phyloP scores from a whole-genome alignment of 2,113 vertebrate genomes.

The Canis aureus region DNA sequence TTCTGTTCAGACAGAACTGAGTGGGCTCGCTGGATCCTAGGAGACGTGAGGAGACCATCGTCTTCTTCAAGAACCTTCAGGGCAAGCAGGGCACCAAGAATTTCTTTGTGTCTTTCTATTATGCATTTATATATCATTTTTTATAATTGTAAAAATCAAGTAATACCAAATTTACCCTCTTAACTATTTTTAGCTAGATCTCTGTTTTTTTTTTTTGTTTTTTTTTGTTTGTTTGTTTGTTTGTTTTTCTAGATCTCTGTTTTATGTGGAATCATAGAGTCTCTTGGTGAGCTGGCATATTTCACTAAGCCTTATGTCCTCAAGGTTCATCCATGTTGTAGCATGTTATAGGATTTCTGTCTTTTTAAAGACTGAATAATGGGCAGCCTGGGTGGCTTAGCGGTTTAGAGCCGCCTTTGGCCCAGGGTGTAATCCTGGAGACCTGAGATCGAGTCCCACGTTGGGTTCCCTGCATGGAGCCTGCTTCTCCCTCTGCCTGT shows the following conservation, averaged over 20 bases:
- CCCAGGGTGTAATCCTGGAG: too few relatives aligned
- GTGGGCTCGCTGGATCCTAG: not conserved
- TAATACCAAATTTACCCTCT: not conserved
- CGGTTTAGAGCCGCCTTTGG: not conserved
- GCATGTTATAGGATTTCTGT: too few relatives aligned
- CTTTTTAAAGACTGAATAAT: too few relatives aligned
- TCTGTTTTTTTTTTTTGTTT: too few relatives aligned
- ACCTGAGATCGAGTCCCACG: too few relatives aligned
- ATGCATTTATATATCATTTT: not conserved
- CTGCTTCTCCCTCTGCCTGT: too few relatives aligned
- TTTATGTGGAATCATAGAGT: not conserved
- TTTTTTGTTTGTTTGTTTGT: too few relatives aligned
- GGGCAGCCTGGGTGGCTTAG: not conserved
- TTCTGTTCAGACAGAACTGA: not conserved
- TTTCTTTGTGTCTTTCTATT: not conserved
- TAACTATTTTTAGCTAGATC: not conserved
- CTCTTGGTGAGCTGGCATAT: not conserved
- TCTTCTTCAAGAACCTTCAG: not conserved
- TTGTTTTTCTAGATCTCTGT: not conserved
- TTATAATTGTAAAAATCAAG: not conserved
- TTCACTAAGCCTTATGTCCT: not conserved
- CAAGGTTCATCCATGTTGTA: too few relatives aligned
- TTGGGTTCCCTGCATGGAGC: too few relatives aligned
- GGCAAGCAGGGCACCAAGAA: not conserved
- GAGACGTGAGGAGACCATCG: not conserved